These are phyloP conservation scores for Plecturocebus donacophilus DNA, from an alignment of 2,113 vertebrate species.

Conservation along the genomic window DNA sequence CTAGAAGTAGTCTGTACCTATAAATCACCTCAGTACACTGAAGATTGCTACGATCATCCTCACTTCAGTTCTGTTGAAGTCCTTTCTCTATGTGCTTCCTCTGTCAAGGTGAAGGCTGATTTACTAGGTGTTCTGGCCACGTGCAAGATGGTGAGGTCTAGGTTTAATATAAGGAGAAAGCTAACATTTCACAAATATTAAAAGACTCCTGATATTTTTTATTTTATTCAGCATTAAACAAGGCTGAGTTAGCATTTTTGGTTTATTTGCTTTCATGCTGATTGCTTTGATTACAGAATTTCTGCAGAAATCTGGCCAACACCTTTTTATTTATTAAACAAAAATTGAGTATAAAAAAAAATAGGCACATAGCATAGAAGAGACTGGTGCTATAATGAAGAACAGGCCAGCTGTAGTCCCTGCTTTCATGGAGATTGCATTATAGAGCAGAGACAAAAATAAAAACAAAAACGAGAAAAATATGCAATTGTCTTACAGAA, in stretches of 20 bases:
- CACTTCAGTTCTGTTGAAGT: not conserved
- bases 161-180: not conserved
- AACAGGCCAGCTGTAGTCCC: not conserved
- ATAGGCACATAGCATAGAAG: not conserved
- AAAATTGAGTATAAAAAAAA: not conserved
- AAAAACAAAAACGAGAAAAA: not conserved
- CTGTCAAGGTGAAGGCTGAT: not conserved
- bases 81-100: not conserved
- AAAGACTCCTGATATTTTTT: not conserved
- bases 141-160: not conserved
- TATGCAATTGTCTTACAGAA: not conserved
- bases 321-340: not conserved
- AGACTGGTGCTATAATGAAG: not conserved
- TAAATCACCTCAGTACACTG: slow-evolving; percentile 2
- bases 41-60: not conserved
- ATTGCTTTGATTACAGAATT: not conserved
- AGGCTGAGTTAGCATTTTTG: not conserved
- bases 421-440: not conserved
- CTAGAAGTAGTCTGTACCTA: not conserved
- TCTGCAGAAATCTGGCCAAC: not conserved
- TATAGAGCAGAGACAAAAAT: not conserved
- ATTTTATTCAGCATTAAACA: not conserved
- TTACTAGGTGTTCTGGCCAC: not conserved
- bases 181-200: slow-evolving; percentile 11
- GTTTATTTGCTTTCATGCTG: not conserved